Conservation (phyloP, 2,888 invertebrate species). For the Volucella zonaria region DNA sequence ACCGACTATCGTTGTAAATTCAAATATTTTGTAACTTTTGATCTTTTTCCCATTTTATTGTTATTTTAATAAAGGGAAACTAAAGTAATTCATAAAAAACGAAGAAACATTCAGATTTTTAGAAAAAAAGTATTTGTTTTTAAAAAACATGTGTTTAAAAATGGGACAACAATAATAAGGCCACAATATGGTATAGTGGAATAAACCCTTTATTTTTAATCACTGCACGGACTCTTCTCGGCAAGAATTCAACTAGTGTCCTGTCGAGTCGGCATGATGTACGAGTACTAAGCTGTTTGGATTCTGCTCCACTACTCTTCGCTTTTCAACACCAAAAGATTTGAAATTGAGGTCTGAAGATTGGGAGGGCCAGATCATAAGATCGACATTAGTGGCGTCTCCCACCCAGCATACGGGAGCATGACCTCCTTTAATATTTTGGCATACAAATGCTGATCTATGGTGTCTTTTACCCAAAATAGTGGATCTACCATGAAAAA, state of each 20-base stretch:
- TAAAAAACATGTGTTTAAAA: too few relatives aligned
- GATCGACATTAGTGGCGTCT: neutral
- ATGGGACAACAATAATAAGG: constrained; percentile 17
- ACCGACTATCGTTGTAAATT: neutral
- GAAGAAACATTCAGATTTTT: neutral
- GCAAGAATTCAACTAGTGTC: neutral
- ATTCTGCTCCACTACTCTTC: neutral
- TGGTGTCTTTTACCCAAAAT: too few relatives aligned
- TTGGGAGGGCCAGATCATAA: too few relatives aligned
- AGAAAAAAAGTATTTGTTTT: too few relatives aligned
- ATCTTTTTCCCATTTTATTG: neutral
- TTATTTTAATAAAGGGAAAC: neutral
- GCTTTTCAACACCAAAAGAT: too few relatives aligned
- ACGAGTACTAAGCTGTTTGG: too few relatives aligned
- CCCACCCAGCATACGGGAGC: constrained; percentile 13
- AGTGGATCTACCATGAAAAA: neutral
- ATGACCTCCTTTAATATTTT: too few relatives aligned
- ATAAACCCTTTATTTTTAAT: constrained; percentile 14
- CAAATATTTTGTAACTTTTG: neutral
- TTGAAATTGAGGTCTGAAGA: too few relatives aligned
- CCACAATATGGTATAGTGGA: constrained; percentile 10
- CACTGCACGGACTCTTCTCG: constrained; percentile 10
- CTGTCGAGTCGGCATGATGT: too few relatives aligned
- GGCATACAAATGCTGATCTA: too few relatives aligned
- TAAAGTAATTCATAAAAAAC: too few relatives aligned